Evolutionary conservation across 2,113 vertebrate genomes (phyloP).

Genomic region (Mobula birostris): DNA sequence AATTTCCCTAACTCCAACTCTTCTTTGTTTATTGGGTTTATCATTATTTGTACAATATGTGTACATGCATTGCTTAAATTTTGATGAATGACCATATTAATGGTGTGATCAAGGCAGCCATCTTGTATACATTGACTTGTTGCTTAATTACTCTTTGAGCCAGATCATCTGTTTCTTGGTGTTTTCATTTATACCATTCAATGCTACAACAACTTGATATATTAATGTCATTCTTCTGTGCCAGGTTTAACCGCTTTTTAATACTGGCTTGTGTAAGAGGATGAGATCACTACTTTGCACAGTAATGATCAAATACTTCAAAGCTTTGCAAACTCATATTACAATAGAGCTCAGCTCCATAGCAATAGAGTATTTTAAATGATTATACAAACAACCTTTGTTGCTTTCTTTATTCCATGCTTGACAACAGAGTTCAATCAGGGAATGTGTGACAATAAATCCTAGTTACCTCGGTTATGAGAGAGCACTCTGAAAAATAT

Average conservation of each 20-base stretch:
- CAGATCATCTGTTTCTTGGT: not conserved
- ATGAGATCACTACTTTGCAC: not conserved
- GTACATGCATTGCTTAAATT: not conserved
- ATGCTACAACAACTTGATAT: not conserved
- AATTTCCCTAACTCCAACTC: not conserved
- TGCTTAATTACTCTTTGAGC: not conserved
- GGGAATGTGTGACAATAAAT: not conserved
- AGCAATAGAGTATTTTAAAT: not conserved
- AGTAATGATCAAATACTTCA: not conserved
- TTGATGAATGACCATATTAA: not conserved
- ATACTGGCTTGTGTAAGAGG: not conserved
- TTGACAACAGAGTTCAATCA: not conserved
- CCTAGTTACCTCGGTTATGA: not conserved
- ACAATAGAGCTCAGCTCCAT: not conserved
- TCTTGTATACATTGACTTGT: not conserved
- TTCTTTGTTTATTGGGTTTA: not conserved
- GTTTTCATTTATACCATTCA: not conserved
- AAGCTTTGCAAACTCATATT: not conserved
- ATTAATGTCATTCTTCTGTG: not conserved
- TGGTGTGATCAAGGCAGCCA: too few relatives aligned
- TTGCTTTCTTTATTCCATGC: not conserved
- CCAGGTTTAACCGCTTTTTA: not conserved
- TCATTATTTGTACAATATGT: not conserved
- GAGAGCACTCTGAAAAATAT: not conserved
- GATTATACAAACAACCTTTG: not conserved